Conservation (phyloP, 2,113 vertebrate genomes). For the Myanophis thanlyinensis region DNA sequence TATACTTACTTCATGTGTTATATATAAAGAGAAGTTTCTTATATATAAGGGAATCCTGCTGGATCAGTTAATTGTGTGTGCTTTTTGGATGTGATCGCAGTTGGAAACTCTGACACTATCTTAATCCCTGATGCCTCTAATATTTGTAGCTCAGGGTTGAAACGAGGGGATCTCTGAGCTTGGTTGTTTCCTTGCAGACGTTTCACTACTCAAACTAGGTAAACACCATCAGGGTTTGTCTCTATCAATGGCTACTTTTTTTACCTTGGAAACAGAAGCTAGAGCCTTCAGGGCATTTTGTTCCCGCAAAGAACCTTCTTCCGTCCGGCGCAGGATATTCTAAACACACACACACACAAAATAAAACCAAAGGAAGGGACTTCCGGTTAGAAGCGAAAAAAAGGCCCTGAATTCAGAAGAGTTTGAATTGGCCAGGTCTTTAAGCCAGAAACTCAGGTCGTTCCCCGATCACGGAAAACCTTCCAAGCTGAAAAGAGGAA, state of each 20-base stretch:
- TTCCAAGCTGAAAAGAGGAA: background rate
- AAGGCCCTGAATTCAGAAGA: background rate
- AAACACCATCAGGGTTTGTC: background rate
- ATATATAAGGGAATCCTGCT: no score
- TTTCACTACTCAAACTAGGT: no score
- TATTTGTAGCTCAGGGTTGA: no score
- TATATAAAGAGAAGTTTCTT: no score
- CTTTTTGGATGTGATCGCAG: no score
- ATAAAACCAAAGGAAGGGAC: background rate
- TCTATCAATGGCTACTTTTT: background rate
- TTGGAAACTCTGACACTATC: no score
- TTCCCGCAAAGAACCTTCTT: constrained; percentile 77
- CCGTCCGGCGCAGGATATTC: constrained; percentile 85
- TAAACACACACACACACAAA: constrained; percentile 50
- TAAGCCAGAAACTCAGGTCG: background rate
- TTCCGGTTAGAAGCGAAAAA: background rate
- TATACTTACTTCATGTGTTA: no score
- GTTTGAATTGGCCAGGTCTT: background rate
- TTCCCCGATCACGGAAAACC: background rate
- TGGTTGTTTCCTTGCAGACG: no score
- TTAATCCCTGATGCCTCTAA: background rate
- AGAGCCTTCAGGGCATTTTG: constrained; percentile 80
- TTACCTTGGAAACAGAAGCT: constrained; percentile 82
- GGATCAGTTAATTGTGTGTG: no score
- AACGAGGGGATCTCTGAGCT: no score